Evolutionary conservation across 92 coral and sea anemone genomes (phyloP).

Genomic region (Zoanthus sociatus): DNA sequence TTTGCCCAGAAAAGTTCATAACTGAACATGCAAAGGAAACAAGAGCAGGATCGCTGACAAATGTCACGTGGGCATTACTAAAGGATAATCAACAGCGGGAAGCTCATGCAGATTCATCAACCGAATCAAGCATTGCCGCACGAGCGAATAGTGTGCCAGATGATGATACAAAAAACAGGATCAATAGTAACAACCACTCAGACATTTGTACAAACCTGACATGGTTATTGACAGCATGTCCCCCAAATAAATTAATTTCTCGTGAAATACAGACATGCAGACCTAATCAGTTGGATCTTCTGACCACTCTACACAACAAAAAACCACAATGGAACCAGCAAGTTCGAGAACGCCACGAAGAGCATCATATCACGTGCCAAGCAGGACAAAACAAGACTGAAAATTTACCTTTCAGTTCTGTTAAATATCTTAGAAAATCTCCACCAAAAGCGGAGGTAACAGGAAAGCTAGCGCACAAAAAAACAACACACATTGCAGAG

Average conservation of each 20-base stretch:
- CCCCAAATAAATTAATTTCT: background rate
- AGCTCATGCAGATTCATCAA: background rate
- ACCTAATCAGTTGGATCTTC: conserved; percentile 1
- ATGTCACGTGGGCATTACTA: conserved; percentile 24
- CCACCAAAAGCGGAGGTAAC: background rate
- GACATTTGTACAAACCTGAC: background rate
- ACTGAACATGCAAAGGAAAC: conserved; percentile 13
- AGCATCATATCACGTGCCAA: background rate
- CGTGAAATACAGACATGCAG: background rate
- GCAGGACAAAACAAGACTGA: background rate
- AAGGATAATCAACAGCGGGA: background rate
- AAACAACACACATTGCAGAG: background rate
- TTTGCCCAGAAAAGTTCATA: background rate
- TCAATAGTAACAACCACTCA: background rate
- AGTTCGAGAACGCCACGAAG: background rate
- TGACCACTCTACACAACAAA: background rate
- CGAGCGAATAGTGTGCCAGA: background rate
- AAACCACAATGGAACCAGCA: background rate
- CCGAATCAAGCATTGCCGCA: background rate
- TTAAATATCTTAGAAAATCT: background rate
- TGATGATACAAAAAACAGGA: background rate
- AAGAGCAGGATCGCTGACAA: conserved; percentile 1
- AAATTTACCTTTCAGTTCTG: background rate
- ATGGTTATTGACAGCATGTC: conserved; percentile 6
- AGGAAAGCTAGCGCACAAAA: background rate